Evolutionary conservation across 2,797 vertebrate species (phyloP), one percentile per base, ranked within the genome.

Genomic region (Pangasius macronema): DNA sequence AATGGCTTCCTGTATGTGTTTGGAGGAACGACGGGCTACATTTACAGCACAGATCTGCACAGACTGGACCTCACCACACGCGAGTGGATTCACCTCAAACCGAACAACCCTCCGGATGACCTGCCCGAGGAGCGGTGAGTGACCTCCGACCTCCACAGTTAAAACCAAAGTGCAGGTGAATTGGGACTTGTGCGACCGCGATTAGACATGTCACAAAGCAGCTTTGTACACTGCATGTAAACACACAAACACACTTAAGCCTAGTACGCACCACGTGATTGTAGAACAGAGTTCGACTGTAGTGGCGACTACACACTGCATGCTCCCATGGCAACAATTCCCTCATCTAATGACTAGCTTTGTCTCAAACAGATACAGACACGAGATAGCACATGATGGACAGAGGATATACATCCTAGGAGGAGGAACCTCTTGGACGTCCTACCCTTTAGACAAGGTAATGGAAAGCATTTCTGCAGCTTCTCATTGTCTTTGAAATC

Each of bases 381-480:
- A 99, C 91, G 99, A 99, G 93, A 99, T 99, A 5, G 98, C 99
- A 90, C 98, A 99, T 0, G 98, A 99, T 2, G 96, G 97, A 57
- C 97, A 99, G 88, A 95, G 97, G 91, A 99, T 99, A 92, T 99
- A 98, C 91, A 98, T 99, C 92, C 93, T 99, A 83, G 99, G 99
- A 92, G 99, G 99, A 75, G 99, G 99, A 89, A 99, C 99, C 0
- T 99, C 98, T 79, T 99, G 98, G 99, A 99, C 97, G 33, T 98
- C 98, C 51, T 99, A 99, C 91, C 96, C 98, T 89, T 95, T 99
- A 92, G 97, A 99, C 93, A 99, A 99, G 97, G 99, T 99, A 94
- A 9, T n/a, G 24, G 51, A 80, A 14, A 61, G 33, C 16, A 24
- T 36, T 79, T 65, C 51, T 79, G 30, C 51, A 57, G 20, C 8